Conservation (phyloP, 2,888 invertebrate species). For the Lymantria monacha region DNA sequence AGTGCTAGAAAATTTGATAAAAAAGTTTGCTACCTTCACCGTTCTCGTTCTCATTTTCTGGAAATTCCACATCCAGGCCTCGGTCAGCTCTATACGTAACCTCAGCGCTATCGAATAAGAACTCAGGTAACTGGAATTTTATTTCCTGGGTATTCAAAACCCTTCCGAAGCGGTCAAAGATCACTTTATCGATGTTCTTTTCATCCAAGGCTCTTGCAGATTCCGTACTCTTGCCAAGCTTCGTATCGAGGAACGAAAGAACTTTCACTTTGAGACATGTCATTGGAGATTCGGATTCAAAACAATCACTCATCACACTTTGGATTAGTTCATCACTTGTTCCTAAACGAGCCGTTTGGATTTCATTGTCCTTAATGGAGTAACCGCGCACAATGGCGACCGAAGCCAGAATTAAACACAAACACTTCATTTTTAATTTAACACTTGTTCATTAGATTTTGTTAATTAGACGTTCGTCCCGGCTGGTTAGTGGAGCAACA, state of each 20-base stretch:
- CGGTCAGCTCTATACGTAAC: constrained; percentile 85
- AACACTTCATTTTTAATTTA: constrained; percentile 72
- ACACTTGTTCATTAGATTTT: constrained; percentile 72
- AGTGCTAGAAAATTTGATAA: background rate
- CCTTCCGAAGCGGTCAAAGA: constrained; percentile 87
- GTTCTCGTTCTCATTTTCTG: constrained; percentile 74
- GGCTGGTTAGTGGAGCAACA: constrained; percentile 78
- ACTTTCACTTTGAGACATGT: constrained; percentile 90
- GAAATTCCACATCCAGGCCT: constrained; percentile 85
- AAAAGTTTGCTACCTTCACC: constrained; percentile 72
- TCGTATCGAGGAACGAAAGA: constrained; percentile 87
- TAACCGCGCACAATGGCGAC: constrained; percentile 72
- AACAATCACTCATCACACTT: constrained; percentile 88
- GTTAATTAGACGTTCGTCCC: constrained; percentile 73
- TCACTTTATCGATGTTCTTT: constrained; percentile 87
- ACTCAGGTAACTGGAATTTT: constrained; percentile 87
- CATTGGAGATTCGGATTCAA: constrained; percentile 85
- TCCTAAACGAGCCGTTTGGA: constrained; percentile 79
- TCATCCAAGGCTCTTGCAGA: constrained; percentile 83
- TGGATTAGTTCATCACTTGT: constrained; percentile 87
- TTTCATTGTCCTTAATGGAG: constrained; percentile 81
- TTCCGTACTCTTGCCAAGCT: constrained; percentile 84
- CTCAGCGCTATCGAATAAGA: constrained; percentile 85
- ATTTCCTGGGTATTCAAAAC: constrained; percentile 89
- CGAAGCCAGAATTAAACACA: constrained; percentile 78